phyloP scores from a whole-genome alignment of 37 sponge, comb jelly and placozoan species.

The Haliclona indistincta region DNA sequence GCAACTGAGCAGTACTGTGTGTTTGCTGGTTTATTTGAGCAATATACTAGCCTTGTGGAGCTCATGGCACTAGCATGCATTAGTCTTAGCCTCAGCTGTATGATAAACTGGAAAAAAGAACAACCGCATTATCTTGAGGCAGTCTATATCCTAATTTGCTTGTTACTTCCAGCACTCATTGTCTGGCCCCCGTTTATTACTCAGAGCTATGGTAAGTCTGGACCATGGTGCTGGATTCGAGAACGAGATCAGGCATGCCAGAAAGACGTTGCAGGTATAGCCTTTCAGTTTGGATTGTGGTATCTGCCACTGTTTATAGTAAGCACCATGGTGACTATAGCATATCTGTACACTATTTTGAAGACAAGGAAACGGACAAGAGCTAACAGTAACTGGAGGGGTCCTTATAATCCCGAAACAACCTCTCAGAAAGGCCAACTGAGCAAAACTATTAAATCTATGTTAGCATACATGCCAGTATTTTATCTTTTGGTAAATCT shows the following conservation, averaged over 20 bases:
- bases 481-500: not conserved
- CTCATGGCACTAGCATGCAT: conserved; percentile 30
- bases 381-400: conserved; percentile 26
- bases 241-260: not conserved
- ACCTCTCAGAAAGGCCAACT: conserved; percentile 2
- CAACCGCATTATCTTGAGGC: conserved; percentile 12
- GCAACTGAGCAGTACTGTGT: conserved; percentile 11
- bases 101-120: not conserved
- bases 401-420: conserved; percentile 5
- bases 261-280: conserved; percentile 7
- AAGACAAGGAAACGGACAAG: not conserved
- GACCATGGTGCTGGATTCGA: conserved; percentile 74
- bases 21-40: conserved; percentile 36
- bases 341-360: not conserved
- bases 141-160: conserved; percentile 26
- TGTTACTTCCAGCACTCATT: conserved; percentile 46
- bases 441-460: not conserved
- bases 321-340: not conserved
- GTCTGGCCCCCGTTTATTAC: conserved; percentile 62
- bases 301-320: conserved; percentile 46
- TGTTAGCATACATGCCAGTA: conserved; percentile 5
- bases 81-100: not conserved
- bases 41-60: conserved; percentile 20
- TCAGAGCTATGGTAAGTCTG: conserved; percentile 49
- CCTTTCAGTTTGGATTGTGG: conserved; percentile 35